Evolutionary conservation across 2,888 invertebrate genomes (phyloP).

Genomic region (Sacculina carcini): DNA sequence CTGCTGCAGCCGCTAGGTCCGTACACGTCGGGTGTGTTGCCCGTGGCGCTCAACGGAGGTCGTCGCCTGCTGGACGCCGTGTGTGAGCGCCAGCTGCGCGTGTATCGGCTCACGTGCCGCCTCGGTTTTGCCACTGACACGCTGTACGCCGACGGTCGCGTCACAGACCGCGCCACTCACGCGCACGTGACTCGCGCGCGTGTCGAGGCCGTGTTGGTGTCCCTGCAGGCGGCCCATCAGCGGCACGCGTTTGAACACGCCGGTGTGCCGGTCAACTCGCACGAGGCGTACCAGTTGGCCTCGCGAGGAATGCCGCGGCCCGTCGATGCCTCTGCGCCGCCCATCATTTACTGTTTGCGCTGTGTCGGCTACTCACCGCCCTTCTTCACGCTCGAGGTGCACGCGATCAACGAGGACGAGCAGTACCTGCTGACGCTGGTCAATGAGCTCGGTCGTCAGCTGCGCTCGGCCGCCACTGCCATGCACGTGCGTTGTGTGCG

Average conservation of each 20-base stretch:
- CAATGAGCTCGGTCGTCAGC: slow-evolving; percentile 50
- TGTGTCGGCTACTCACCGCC: slow-evolving; percentile 56
- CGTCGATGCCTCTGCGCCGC: slow-evolving; percentile 32
- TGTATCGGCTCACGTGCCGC: slow-evolving; percentile 14
- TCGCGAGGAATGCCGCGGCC: slow-evolving; percentile 55
- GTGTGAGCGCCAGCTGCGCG: not conserved
- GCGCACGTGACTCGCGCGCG: slow-evolving; percentile 25
- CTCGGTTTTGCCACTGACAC: slow-evolving; percentile 15
- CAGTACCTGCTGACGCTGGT: slow-evolving; percentile 46
- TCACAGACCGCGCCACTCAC: slow-evolving; percentile 15
- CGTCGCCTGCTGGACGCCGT: not conserved
- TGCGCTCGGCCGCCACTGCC: slow-evolving; percentile 55
- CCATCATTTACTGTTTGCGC: slow-evolving; percentile 60
- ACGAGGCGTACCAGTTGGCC: slow-evolving; percentile 71
- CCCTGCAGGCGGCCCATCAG: slow-evolving; percentile 63
- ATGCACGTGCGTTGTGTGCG: slow-evolving; percentile 49
- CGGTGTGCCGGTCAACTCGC: slow-evolving; percentile 18
- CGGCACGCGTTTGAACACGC: slow-evolving; percentile 57
- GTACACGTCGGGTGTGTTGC: not conserved
- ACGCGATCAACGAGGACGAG: slow-evolving; percentile 59
- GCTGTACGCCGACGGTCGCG: slow-evolving; percentile 13
- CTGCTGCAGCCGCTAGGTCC: not conserved
- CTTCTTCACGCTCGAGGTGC: slow-evolving; percentile 39
- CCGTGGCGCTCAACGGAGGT: not conserved
- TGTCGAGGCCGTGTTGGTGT: slow-evolving; percentile 43